These are phyloP conservation scores for Aelia acuminata DNA, from an alignment of 2,888 invertebrate species.

Conservation along the genomic window DNA sequence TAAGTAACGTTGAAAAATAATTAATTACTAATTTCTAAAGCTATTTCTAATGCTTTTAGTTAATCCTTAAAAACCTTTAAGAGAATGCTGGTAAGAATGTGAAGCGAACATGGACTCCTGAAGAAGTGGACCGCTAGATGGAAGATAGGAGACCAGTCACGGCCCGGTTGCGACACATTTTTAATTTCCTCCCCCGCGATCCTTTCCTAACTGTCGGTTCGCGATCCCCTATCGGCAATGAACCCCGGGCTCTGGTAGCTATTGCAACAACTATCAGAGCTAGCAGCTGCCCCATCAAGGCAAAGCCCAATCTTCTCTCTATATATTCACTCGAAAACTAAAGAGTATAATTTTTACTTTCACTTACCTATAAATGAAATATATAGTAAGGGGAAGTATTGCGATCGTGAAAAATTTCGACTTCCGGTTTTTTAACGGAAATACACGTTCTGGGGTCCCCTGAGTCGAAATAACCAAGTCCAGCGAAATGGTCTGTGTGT, in stretches of 20 bases:
- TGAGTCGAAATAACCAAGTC: too few species aligned
- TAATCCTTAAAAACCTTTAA: background rate
- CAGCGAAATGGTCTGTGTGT: too few species aligned
- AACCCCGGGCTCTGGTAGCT: conserved; percentile 21
- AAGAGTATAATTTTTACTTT: too few species aligned
- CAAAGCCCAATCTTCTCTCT: background rate
- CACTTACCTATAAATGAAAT: too few species aligned
- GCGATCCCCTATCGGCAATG: conserved; percentile 45
- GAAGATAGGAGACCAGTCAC: background rate
- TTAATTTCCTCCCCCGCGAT: conserved; percentile 44
- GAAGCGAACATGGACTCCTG: background rate
- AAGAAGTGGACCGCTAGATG: conserved; percentile 43
- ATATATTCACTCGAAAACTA: too few species aligned
- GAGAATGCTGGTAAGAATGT: background rate
- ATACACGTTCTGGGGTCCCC: too few species aligned
- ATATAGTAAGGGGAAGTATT: too few species aligned
- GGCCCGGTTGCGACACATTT: conserved; percentile 40
- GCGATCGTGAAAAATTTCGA: too few species aligned
- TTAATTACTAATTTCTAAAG: background rate
- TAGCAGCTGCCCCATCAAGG: background rate
- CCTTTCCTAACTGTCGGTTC: conserved; percentile 24
- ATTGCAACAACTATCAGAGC: background rate
- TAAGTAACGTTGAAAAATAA: background rate
- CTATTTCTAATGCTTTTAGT: background rate
- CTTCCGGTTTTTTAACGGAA: too few species aligned